Conservation (phyloP, 2,797 vertebrate genomes). For the Danio aesculapii region DNA sequence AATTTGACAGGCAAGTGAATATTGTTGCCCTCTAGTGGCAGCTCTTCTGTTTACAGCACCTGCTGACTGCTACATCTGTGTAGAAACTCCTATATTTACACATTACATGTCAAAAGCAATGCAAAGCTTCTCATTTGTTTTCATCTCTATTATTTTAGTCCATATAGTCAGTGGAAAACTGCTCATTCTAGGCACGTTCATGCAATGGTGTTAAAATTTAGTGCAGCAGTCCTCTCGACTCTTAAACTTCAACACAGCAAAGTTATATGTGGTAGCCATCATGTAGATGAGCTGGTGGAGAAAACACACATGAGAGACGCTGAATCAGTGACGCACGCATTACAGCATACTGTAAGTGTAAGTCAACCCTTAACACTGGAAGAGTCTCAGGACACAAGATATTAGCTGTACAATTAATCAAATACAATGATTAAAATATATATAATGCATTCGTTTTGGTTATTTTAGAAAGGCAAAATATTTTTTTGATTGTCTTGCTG, state of each 20-base stretch:
- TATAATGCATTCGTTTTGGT: too few species aligned
- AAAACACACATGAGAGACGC: slow-evolving; percentile 61
- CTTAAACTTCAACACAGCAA: slow-evolving; percentile 99
- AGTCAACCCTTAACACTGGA: too few species aligned
- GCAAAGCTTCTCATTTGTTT: slow-evolving; percentile 80
- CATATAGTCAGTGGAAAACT: slow-evolving; percentile 86
- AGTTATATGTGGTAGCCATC: slow-evolving; percentile 99
- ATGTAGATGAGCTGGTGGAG: slow-evolving; percentile 99
- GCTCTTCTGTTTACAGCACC: slow-evolving; percentile 54
- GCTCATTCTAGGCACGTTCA: slow-evolving; percentile 83
- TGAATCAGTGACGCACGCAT: too few species aligned
- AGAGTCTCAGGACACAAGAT: too few species aligned
- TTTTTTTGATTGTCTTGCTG: too few species aligned
- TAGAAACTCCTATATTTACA: slow-evolving; percentile 92
- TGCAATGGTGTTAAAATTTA: slow-evolving; percentile 93
- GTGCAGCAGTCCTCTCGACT: slow-evolving; percentile 99
- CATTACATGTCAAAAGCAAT: slow-evolving; percentile 82
- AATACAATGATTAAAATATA: too few species aligned
- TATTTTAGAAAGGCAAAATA: too few species aligned
- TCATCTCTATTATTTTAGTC: slow-evolving; percentile 79
- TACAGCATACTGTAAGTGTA: too few species aligned
- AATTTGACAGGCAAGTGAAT: too few species aligned
- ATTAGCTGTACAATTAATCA: too few species aligned
- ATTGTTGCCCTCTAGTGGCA: too few species aligned
- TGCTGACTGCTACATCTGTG: slow-evolving; percentile 78